Evolutionary conservation across 2,888 invertebrate genomes (phyloP), one percentile per base, ranked within the genome.

Genomic region (Ryuthela nishihirai): DNA sequence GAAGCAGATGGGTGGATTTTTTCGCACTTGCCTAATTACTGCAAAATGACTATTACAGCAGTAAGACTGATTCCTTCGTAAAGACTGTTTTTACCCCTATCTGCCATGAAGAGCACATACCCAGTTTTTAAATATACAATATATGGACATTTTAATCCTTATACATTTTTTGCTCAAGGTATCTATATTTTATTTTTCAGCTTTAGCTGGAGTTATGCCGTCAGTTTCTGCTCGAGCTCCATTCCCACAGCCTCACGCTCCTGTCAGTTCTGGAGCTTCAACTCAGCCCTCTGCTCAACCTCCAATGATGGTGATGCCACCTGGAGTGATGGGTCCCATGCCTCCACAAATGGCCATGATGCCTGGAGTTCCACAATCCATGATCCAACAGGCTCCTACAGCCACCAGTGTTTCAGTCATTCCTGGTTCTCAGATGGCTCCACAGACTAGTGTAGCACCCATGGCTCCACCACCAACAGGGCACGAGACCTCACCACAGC

Each of bases 251-350:
- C 29, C 29, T 29, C 29, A 12, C 12, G 12, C 12, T 29, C 29
- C 29, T 29, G 29, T 12, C 7, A 29, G 29, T 29, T 29, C 50
- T 5, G 47, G 29, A 4, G 41, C 39, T 21, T 50, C 44, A n/a
- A 36, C 47, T 5, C 40, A 47, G 5, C 4, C 35, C 10, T 44
- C 53, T 40, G 41, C 52, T 7, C 39, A 45, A 35, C 45, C 45
- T 6, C 52, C 43, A 10, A 49, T 45, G n/a, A 52, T 53, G 58
- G 50, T 53, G 47, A 53, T 59, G 58, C 56, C 24, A 21, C 52
- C 29, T 9, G 29, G 44, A 29, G 12, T 29, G 29, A 29, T 29
- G 29, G 29, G 44, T 23, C 38, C 34, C 10, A 46, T 56, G 50
- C 50, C 50, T 3, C 32, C 52, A 5, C 58, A 59, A 15, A 43